Percentiles rank a stretch among this genome's conserved stretches.
phyloP scores from a whole-genome alignment of 2,113 vertebrate species.

The rabbit (Oryctolagus cuniculus) region DNA sequence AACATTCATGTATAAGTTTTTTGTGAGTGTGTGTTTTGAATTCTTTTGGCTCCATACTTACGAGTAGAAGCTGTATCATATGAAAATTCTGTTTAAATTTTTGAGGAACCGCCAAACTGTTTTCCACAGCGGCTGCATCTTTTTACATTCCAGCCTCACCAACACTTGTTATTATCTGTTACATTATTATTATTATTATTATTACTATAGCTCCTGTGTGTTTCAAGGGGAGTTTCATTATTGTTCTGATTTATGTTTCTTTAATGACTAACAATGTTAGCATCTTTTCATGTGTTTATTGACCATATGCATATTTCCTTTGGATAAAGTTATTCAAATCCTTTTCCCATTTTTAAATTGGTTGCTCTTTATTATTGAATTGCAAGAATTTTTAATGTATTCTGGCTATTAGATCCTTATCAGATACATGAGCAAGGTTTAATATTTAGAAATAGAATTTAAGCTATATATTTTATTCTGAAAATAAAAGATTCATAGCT shows the following conservation, averaged over 20 bases:
- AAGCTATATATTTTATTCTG: conserved; percentile 4
- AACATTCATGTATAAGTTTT: not conserved
- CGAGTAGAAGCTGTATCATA: not conserved
- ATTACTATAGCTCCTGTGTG: not conserved
- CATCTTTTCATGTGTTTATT: conserved; percentile 39
- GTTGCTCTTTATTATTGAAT: not conserved
- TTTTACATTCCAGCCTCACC: not conserved
- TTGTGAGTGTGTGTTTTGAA: conserved; percentile 7
- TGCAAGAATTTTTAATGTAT: not conserved
- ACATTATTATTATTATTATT: not conserved
- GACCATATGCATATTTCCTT: not conserved
- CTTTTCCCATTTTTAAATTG: conserved; percentile 18
- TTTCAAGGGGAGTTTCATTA: not conserved
- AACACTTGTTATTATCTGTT: not conserved
- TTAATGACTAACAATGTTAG: not conserved
- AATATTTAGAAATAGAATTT: conserved; percentile 44
- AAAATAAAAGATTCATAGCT: conserved; percentile 5
- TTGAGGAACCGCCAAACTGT: not conserved
- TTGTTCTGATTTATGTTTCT: conserved; percentile 55
- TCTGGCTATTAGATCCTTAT: conserved; percentile 6
- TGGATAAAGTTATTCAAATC: conserved; percentile 18
- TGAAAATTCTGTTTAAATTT: conserved; percentile 32
- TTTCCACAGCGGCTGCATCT: not conserved
- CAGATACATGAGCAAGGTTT: conserved; percentile 23
- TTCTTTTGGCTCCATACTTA: not conserved